Percentiles rank a stretch among this genome's conserved stretches.
Evolutionary conservation across 2,888 invertebrate species (phyloP).

Genomic region (Carterocephalus palaemon): DNA sequence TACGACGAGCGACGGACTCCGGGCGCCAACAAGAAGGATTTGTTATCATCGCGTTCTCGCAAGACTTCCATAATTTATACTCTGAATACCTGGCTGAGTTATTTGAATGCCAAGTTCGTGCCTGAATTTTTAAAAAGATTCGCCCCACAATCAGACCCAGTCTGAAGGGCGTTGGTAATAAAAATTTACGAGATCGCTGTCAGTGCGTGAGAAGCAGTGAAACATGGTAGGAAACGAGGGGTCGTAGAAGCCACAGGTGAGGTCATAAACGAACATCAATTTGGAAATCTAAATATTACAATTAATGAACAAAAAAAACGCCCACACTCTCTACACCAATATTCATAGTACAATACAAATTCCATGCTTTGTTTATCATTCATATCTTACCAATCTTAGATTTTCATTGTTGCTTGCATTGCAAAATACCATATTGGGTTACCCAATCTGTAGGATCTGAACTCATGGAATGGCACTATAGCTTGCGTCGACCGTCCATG

Average conservation of each 20-base stretch:
- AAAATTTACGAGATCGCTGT: slow-evolving; percentile 18
- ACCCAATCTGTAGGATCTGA: no score
- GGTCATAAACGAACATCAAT: slow-evolving; percentile 3
- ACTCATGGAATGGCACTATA: no score
- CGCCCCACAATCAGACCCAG: slow-evolving; percentile 11
- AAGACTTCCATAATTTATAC: slow-evolving; percentile 39
- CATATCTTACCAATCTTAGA: no score
- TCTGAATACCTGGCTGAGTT: slow-evolving; percentile 35
- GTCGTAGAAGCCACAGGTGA: not conserved
- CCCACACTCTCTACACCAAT: no score
- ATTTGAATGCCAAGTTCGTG: slow-evolving; percentile 33
- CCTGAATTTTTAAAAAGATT: slow-evolving; percentile 26
- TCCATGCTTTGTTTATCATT: no score
- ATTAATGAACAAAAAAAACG: no score
- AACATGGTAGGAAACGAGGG: not conserved
- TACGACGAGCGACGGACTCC: slow-evolving; percentile 7
- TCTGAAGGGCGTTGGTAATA: slow-evolving; percentile 6
- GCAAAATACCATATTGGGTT: no score
- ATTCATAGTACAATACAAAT: no score
- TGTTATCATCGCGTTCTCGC: slow-evolving; percentile 26
- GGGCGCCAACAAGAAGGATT: slow-evolving; percentile 34
- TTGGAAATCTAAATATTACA: no score
- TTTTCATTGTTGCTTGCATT: no score
- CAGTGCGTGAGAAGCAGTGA: not conserved
- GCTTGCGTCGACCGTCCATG: no score